Evolutionary conservation across 2,888 invertebrate genomes (phyloP), one percentile per base, ranked within the genome.

Genomic region (Apodemia duryi): DNA sequence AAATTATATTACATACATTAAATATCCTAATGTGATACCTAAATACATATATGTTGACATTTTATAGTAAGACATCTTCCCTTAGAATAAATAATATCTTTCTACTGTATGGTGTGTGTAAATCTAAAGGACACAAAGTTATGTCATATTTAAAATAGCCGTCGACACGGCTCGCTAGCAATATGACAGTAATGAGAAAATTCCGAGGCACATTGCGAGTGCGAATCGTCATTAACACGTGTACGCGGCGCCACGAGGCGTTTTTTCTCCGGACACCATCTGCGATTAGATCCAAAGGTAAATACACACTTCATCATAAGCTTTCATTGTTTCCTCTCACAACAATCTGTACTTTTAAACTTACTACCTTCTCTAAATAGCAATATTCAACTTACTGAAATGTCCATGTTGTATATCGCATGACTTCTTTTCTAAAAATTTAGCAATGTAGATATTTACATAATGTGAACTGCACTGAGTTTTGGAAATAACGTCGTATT

Each of bases 151-250:
- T 29, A 13, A 54, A 54, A 28, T 54, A 54, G 54, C 29, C 54
- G 11, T 6, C 54, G 54, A 32, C 29, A 13, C 54, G 29, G 28
- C 54, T 54, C 54, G 29, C 54, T 54, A 29, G 54, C 28, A 54
- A 54, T 54, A 54, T 21, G 29, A 54, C 28, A 11, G 54, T 54
- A 54, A 54, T 54, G 54, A 54, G 54, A 54, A 54, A 54, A 54
- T 54, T 54, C 54, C 54, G 54, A 29, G 54, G 54, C 54, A 5
- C 29, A 29, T 29, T 32, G 54, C 54, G 54, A 54, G 54, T 54
- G 54, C 28, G 54, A 54, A 29, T 54, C 29, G 29, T 54, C 54
- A 54, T 54, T 54, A 54, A 54, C 54, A 54, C 54, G 54, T 54
- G 54, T 54, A 29, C 54, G 11, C 29, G 38, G 38, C 29, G 54